Evolutionary conservation across 2,888 invertebrate species (phyloP).

Genomic region (Argynnis bischoffii): DNA sequence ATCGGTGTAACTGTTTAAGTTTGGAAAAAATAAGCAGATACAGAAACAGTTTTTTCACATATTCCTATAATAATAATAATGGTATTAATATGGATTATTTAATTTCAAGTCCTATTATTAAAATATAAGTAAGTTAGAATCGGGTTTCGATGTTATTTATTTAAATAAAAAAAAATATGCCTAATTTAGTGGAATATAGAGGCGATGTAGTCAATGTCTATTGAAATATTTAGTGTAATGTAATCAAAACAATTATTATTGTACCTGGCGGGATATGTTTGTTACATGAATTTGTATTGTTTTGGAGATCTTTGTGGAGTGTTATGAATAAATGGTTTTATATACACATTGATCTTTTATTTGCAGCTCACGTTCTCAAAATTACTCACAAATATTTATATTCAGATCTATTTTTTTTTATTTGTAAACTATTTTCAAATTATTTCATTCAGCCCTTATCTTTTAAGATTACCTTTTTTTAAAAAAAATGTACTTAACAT

Average conservation of each 20-base stretch:
- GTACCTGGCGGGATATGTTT: constrained; percentile 61
- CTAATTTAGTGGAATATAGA: constrained; percentile 34
- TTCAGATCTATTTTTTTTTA: too few relatives aligned
- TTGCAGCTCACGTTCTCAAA: not conserved
- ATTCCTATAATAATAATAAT: not conserved
- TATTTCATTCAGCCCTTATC: too few relatives aligned
- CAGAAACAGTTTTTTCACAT: not conserved
- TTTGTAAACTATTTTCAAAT: too few relatives aligned
- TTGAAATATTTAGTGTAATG: constrained; percentile 40
- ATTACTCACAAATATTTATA: too few relatives aligned
- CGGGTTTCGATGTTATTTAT: constrained; percentile 10
- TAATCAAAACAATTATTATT: constrained; percentile 54
- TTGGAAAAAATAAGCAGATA: too few relatives aligned
- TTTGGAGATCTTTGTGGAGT: constrained; percentile 69
- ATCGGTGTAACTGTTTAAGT: too few relatives aligned
- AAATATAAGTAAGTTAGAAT: constrained; percentile 5
- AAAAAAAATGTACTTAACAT: too few relatives aligned
- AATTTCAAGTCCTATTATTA: too few relatives aligned
- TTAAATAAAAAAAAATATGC: constrained; percentile 24
- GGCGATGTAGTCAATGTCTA: constrained; percentile 41
- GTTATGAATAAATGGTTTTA: constrained; percentile 72
- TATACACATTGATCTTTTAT: constrained; percentile 54
- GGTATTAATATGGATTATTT: too few relatives aligned
- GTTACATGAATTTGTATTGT: constrained; percentile 65
- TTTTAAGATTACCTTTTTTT: too few relatives aligned